Base-by-base conservation (phyloP, 2,797 vertebrate genomes). In the Hirundo rustica region DNA sequence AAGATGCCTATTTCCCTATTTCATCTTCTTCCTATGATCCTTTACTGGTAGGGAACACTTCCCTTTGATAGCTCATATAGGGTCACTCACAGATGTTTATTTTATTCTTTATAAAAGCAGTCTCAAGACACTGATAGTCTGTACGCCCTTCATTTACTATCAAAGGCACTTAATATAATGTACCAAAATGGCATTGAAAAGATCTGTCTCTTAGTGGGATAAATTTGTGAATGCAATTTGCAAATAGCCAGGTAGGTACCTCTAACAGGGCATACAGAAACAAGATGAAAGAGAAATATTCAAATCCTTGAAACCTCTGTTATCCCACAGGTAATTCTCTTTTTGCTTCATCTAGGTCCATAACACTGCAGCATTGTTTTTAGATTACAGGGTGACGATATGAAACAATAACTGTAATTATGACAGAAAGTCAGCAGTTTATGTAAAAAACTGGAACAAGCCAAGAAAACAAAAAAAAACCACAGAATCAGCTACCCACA, bases 221-320 rank as follows among this genome's bases (percentile, higher is more conserved):
- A 30, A 50, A 80, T 95, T 91, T 89, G 40, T 79, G 91, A 93
- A 85, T 23, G 61, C 22, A 18, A 4, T 71, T 90, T 94, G n/a
- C 67, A 95, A 76, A 73, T 45, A 86, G 47, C 29, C 89, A 86
- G 54, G 36, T 40, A 58, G 19, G 34, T 82, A 44, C 30, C 58
- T 87, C 25, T 57, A 82, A 54, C 38, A 78, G 58, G 16, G 53
- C 4, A 14, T 90, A 65, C n/a, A 72, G 73, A 76, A 93, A 78
- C 34, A 70, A 96, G 84, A 95, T 85, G 47, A 96, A 96, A 97
- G 85, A 64, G 22, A 66, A 47, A 50, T 66, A 86, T 76, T 95
- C 34, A 88, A 93, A 58, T 61, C 12, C 36, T 65, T 47, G 42
- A 61, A 79, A 29, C 13, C 5, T 32, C 21, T 75, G 36, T 62